Percentiles rank a stretch among this genome's conserved stretches.
Evolutionary conservation across 2,797 vertebrate species (phyloP).

Genomic region (Neopelma chrysocephalum): DNA sequence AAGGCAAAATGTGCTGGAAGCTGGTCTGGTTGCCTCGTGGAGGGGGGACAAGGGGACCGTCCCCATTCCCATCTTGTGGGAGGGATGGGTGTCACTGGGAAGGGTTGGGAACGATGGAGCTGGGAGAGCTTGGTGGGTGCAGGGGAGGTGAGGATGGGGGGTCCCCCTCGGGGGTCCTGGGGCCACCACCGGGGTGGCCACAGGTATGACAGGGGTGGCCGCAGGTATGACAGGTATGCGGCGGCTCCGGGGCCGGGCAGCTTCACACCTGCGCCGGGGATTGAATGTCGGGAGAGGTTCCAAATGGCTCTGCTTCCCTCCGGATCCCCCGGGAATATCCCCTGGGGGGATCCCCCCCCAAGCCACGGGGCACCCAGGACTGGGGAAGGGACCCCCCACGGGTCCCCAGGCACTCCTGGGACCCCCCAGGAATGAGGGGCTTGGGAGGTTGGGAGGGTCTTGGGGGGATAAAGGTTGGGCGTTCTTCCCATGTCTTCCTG

Average conservation of each 20-base stretch:
- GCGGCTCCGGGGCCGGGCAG: not conserved
- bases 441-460: no score
- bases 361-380: fast-evolving
- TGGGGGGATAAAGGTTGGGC: fast-evolving
- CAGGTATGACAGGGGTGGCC: not conserved
- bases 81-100: not conserved
- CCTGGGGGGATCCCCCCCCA: fast-evolving
- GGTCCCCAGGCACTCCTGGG: fast-evolving
- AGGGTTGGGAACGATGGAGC: not conserved
- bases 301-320: not conserved
- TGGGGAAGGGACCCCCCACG: not conserved
- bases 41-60: not conserved
- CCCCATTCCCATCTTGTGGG: not conserved
- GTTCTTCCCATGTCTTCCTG: fast-evolving
- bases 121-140: not conserved
- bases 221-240: not conserved
- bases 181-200: not conserved
- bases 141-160: not conserved
- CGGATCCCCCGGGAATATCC: not conserved
- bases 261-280: not conserved
- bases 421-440: not conserved
- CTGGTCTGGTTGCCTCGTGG: not conserved
- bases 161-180: not conserved
- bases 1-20: constrained; percentile 69
- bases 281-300: not conserved